A percentile compares a stretch with the other conserved stretches of the same genome.
Evolutionary conservation across 2,113 vertebrate genomes (phyloP).

Genomic region (Poecile atricapillus): DNA sequence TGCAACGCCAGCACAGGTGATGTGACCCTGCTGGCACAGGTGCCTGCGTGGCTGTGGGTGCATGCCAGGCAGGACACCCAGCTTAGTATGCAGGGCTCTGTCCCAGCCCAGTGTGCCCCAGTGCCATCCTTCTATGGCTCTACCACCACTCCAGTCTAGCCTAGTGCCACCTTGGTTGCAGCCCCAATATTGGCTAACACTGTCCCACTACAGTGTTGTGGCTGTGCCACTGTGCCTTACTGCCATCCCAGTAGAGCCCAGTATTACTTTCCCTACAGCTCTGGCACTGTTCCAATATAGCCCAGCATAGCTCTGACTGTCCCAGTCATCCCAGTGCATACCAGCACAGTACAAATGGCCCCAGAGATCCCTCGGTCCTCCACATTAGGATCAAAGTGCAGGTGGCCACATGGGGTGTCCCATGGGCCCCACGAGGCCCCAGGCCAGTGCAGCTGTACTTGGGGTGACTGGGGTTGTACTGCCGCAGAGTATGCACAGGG

Average conservation of each 20-base stretch:
- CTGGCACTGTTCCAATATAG: not conserved
- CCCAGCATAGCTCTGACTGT: not conserved
- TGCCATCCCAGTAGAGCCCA: not conserved
- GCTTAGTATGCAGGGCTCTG: not conserved
- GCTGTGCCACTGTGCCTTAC: not conserved
- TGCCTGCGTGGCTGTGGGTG: fast-evolving
- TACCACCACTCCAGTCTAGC: not conserved
- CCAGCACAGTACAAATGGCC: not conserved
- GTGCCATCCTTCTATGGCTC: not conserved
- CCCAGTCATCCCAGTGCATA: not conserved
- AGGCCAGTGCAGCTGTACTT: not conserved
- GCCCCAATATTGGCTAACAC: not conserved
- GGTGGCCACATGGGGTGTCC: not conserved
- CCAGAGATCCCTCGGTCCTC: not conserved
- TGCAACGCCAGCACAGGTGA: not conserved
- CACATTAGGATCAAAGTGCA: fast-evolving
- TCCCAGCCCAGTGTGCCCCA: not conserved
- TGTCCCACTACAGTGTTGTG: fast-evolving
- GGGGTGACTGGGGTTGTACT: fast-evolving
- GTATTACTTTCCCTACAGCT: not conserved
- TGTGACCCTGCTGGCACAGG: not conserved
- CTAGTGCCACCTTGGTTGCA: not conserved
- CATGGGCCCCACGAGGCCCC: fast-evolving
- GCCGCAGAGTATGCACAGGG: fast-evolving
- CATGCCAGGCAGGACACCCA: not conserved